Conservation (phyloP, 2,888 invertebrate genomes). For the Catocala nupta region DNA sequence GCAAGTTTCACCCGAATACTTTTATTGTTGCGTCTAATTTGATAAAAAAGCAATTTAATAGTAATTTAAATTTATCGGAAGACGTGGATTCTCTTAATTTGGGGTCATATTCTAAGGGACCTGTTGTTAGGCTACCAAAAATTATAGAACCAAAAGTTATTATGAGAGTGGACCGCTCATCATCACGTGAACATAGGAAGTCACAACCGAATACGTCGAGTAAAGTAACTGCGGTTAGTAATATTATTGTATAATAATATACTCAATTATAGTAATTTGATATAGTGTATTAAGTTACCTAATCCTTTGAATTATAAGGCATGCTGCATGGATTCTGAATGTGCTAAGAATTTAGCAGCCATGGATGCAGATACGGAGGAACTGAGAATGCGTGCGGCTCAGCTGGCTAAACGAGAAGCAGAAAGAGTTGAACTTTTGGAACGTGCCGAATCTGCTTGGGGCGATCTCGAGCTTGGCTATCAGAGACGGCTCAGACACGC, state of each 20-base stretch:
- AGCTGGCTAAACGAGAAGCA: conserved; percentile 70
- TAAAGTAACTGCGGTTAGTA: conserved; percentile 68
- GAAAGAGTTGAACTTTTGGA: conserved; percentile 72
- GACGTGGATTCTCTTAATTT: conserved; percentile 13
- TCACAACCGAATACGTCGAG: conserved; percentile 39
- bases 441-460: conserved; percentile 79
- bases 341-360: conserved; percentile 59
- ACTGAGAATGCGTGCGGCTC: conserved; percentile 63
- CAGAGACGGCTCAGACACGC: conserved; percentile 65
- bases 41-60: conserved; percentile 4
- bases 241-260: background rate
- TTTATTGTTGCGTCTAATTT: conserved; percentile 11
- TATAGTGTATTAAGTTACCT: no score
- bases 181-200: conserved; percentile 19
- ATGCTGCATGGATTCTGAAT: conserved; percentile 67
- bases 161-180: conserved; percentile 63
- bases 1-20: background rate
- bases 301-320: conserved; percentile 52
- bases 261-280: no score
- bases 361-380: conserved; percentile 64
- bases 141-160: conserved; percentile 67
- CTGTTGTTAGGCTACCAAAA: conserved; percentile 72
- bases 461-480: conserved; percentile 74
- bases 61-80: conserved; percentile 21
- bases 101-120: conserved; percentile 59